A percentile compares a stretch with the other conserved stretches of the same genome.
phyloP scores from a whole-genome alignment of 2,113 vertebrate species.

The Clinocottus analis region DNA sequence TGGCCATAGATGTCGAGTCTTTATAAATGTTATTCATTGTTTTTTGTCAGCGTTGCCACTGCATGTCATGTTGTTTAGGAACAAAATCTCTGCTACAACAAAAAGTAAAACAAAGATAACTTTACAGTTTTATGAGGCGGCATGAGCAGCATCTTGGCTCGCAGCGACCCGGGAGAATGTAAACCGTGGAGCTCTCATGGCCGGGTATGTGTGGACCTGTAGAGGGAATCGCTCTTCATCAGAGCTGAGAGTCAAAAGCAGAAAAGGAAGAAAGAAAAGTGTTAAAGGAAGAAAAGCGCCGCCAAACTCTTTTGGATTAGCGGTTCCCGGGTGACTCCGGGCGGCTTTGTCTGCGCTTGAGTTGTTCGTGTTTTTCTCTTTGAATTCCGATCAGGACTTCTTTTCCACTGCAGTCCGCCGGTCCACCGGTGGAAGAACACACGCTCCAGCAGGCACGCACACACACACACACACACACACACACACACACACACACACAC shows the following conservation, averaged over 20 bases:
- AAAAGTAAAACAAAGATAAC: slow-evolving; percentile 14
- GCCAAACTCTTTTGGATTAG: slow-evolving; percentile 62
- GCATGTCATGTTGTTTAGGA: not conserved
- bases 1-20: slow-evolving; percentile 7
- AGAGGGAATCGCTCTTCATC: slow-evolving; percentile 6
- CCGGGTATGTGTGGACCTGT: not conserved
- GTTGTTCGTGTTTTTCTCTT: slow-evolving; percentile 36
- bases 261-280: slow-evolving; percentile 33
- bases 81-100: slow-evolving; percentile 3
- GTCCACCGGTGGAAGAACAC: slow-evolving; percentile 40
- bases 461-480: not conserved
- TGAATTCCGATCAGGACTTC: slow-evolving; percentile 61
- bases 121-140: slow-evolving; percentile 33
- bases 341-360: slow-evolving; percentile 54
- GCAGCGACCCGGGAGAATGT: slow-evolving; percentile 7
- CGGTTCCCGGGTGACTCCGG: slow-evolving; percentile 53
- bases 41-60: slow-evolving; percentile 16
- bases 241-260: slow-evolving; percentile 24
- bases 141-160: slow-evolving; percentile 21
- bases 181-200: slow-evolving; percentile 31
- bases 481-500: not conserved
- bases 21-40: slow-evolving; percentile 16
- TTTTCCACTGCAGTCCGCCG: slow-evolving; percentile 27
- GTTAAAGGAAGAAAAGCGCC: slow-evolving; percentile 31
- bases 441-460: slow-evolving; percentile 1